phyloP scores from a whole-genome alignment of 2,888 invertebrate species.

The Chrysotoxum bicinctum region DNA sequence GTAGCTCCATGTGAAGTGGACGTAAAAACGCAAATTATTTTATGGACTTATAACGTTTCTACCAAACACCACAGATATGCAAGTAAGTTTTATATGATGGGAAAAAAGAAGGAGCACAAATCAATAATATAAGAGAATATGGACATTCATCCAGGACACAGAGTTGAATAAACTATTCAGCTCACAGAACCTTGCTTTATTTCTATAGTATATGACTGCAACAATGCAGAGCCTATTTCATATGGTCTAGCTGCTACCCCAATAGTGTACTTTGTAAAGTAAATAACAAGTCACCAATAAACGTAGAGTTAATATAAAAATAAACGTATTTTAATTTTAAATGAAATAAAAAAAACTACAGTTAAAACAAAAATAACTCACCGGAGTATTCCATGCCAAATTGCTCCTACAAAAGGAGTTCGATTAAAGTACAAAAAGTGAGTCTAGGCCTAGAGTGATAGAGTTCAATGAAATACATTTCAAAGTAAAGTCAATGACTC shows the following conservation, averaged over 20 bases:
- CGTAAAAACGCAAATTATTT: no score
- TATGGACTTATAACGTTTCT: no score
- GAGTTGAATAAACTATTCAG: not conserved
- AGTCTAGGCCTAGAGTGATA: slow-evolving; percentile 36
- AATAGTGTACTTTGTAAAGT: not conserved
- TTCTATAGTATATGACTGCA: not conserved
- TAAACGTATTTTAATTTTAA: no score
- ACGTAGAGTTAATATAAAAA: no score
- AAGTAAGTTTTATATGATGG: not conserved
- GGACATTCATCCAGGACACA: not conserved
- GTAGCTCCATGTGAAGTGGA: no score
- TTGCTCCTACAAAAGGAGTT: not conserved
- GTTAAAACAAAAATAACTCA: not conserved
- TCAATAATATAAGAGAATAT: not conserved
- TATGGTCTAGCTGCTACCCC: not conserved
- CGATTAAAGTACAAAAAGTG: not conserved
- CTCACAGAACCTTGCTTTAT: not conserved
- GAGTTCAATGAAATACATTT: slow-evolving; percentile 58
- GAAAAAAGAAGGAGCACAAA: not conserved
- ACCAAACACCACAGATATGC: no score
- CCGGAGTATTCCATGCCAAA: not conserved
- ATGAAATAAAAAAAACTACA: not conserved
- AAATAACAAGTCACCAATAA: not conserved
- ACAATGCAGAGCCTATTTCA: not conserved
- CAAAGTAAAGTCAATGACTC: slow-evolving; percentile 51